phyloP scores from a whole-genome alignment of 2,113 vertebrate species.

The Nematolebias whitei region DNA sequence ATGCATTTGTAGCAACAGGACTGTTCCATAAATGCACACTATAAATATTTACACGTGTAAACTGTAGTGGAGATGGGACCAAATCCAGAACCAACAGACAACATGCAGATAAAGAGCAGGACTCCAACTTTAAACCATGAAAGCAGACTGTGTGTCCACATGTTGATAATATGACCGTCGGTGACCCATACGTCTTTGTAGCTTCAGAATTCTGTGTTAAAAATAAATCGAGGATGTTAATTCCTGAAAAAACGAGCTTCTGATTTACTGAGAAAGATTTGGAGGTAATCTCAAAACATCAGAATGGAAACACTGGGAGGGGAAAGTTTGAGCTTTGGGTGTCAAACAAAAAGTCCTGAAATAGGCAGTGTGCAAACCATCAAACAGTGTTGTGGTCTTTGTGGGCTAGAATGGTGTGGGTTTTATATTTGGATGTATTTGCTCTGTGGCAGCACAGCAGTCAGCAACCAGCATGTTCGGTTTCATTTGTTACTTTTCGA shows the following conservation, averaged over 20 bases:
- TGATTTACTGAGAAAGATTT: constrained; percentile 24
- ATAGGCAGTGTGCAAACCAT: constrained; percentile 24
- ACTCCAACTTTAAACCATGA: constrained; percentile 4
- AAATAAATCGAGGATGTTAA: constrained; percentile 2
- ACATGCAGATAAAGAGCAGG: background rate
- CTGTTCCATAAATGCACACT: background rate
- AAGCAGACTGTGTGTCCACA: constrained; percentile 19
- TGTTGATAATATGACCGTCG: constrained; percentile 30
- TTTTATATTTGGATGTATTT: constrained; percentile 37
- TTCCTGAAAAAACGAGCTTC: constrained; percentile 15
- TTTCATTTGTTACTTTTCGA: constrained; percentile 23
- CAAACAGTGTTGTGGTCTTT: constrained; percentile 24
- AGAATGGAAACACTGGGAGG: background rate
- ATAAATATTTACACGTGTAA: background rate
- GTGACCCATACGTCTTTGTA: constrained; percentile 7
- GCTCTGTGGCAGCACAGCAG: constrained; percentile 27
- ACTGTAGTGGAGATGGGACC: background rate
- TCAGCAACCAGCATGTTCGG: constrained; percentile 29
- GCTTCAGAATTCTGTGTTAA: background rate
- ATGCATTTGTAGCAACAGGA: background rate
- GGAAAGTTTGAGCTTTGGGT: background rate
- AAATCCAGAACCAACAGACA: background rate
- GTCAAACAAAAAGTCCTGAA: constrained; percentile 5
- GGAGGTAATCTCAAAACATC: constrained; percentile 12
- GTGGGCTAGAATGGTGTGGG: background rate